These are phyloP conservation scores for Gymnodraco acuticeps DNA, from an alignment of 2,797 vertebrate species.

Conservation along the genomic window DNA sequence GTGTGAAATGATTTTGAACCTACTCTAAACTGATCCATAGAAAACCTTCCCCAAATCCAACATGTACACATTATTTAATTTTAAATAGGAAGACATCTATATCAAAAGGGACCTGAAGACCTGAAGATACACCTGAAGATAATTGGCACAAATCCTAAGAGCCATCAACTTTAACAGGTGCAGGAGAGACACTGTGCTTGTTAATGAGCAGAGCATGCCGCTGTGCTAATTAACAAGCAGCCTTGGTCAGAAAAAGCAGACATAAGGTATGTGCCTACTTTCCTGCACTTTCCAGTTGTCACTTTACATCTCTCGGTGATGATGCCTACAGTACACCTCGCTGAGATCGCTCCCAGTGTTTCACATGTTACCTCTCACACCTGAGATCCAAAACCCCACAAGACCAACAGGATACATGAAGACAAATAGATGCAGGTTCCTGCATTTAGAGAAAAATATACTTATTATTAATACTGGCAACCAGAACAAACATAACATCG, in stretches of 20 bases:
- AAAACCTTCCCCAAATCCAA: neutral
- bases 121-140: neutral
- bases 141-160: slow-evolving; percentile 24
- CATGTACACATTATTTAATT: neutral
- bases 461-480: neutral
- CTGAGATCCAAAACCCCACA: neutral
- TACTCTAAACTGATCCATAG: neutral
- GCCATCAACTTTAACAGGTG: neutral
- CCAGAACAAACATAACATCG: neutral
- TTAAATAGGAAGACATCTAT: neutral
- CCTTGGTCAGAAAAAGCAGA: slow-evolving; percentile 19
- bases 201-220: slow-evolving; percentile 10
- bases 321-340: neutral
- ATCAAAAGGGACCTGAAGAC: neutral
- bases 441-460: neutral
- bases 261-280: neutral
- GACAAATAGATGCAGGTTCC: neutral
- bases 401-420: neutral
- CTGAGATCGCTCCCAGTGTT: neutral
- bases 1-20: neutral
- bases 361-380: neutral
- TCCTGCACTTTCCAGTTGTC: slow-evolving; percentile 9
- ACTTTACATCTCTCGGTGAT: neutral
- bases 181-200: slow-evolving; percentile 7
- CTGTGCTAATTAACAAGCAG: slow-evolving; percentile 22